A percentile compares a stretch with the other conserved stretches of the same genome.
phyloP scores from a whole-genome alignment of 2,113 vertebrate species.

The Archocentrus centrarchus region DNA sequence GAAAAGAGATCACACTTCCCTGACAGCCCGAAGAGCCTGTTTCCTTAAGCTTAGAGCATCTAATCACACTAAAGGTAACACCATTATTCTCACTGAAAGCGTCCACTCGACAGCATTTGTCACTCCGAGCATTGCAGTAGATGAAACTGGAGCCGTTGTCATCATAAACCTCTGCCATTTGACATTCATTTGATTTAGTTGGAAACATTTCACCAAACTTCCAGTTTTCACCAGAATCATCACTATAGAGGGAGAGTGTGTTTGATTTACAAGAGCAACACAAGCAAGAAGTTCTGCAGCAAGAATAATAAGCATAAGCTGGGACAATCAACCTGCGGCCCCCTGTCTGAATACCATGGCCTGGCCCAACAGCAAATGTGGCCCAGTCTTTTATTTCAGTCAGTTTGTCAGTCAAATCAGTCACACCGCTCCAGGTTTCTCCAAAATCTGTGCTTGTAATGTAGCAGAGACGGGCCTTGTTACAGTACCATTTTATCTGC shows the following conservation, averaged over 20 bases:
- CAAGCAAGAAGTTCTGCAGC: too few species aligned
- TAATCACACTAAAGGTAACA: too few species aligned
- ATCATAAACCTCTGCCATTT: too few species aligned
- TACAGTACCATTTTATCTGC: not conserved
- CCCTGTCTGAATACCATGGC: conserved; percentile 28
- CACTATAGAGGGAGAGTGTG: too few species aligned
- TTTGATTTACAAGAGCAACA: too few species aligned
- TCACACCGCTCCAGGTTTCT: not conserved
- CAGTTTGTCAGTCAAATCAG: not conserved
- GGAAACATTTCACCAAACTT: too few species aligned
- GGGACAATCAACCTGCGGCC: not conserved
- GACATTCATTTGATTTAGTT: too few species aligned
- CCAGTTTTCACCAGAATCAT: too few species aligned
- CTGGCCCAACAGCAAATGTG: conserved; percentile 31
- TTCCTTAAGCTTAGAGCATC: not conserved
- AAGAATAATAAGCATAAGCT: not conserved
- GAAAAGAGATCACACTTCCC: not conserved
- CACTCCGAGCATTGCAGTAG: too few species aligned
- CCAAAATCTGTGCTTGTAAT: not conserved
- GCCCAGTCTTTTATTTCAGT: not conserved
- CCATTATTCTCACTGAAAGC: too few species aligned
- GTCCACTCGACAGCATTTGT: too few species aligned
- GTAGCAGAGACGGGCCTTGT: conserved; percentile 31
- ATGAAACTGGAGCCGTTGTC: too few species aligned
- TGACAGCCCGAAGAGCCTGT: not conserved